Base-by-base conservation (phyloP, 92 coral and sea anemone genomes). In the Diadumene lineata region DNA sequence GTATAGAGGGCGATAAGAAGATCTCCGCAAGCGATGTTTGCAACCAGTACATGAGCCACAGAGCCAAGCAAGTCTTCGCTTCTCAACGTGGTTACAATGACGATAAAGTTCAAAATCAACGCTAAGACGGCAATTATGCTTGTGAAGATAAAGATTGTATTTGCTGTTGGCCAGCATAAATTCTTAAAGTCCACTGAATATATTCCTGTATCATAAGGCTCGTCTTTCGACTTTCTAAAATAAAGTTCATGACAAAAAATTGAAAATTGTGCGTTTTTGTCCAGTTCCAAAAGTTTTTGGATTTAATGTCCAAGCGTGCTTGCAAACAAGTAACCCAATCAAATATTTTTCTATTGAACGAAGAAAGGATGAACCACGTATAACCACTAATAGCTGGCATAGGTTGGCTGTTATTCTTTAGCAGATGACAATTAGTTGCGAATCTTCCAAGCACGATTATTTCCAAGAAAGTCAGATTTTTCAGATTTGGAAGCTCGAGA, bases 21-120 rank as follows among this genome's bases (percentile, higher is more conserved):
- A 33, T 83, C 88, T 17, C 83, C 78, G 18, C 56, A 34, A 29
- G 88, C 84, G 33, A 83, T 34, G 24, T 83, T 79, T 3, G 74
- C 75, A 0, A 79, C 79, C 4, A 83, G 53, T 34, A 70, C 50
- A 50, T 76, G 58, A 16, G 88, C 79, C 26, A 70, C 74, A 60
- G 79, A 69, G 34, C 57, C 34, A 16, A 56, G 46, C 22, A 83
- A 51, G 64, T 19, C 2, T 30, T 34, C 46, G 31, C 74, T 70
- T 31, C 62, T 19, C n/a, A 78, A 11, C 31, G 81, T 83, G 2
- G 83, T 72, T 0, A 58, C 66, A 31, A 83, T 63, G 43, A 78
- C 68, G 24, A 64, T 19, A 13, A 66, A 18, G 43, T 83, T 83
- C 43, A 76, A 66, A 1, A 65, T 31, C 19, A 78, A 27, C 11